Conservation (phyloP, 2,888 invertebrate genomes). For the Peribatodes rhomboidaria region DNA sequence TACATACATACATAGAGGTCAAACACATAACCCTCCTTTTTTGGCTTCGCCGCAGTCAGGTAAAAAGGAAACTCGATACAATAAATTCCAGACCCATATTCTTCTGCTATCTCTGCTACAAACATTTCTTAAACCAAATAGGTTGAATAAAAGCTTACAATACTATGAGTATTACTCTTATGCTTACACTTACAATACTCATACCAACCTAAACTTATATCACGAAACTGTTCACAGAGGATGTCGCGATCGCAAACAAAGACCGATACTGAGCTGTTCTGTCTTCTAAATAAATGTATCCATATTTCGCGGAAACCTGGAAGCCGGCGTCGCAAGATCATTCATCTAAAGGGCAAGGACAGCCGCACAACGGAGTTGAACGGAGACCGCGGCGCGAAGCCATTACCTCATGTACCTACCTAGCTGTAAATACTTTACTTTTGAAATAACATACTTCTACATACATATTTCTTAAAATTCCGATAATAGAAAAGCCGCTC, state of each 20-base stretch:
- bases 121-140: too few relatives aligned
- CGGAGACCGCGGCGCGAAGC: slow-evolving; percentile 9
- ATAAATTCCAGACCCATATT: too few relatives aligned
- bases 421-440: slow-evolving; percentile 2
- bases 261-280: slow-evolving; percentile 6
- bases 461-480: background rate
- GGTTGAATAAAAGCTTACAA: too few relatives aligned
- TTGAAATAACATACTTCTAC: slow-evolving; percentile 11
- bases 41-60: too few relatives aligned
- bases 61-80: too few relatives aligned
- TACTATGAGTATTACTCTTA: too few relatives aligned
- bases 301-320: slow-evolving; percentile 20
- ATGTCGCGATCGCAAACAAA: background rate
- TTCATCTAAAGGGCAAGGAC: slow-evolving; percentile 32
- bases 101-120: too few relatives aligned
- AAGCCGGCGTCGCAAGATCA: slow-evolving; percentile 27
- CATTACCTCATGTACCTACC: slow-evolving; percentile 9
- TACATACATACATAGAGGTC: too few relatives aligned
- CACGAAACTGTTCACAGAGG: background rate
- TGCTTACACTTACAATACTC: too few relatives aligned
- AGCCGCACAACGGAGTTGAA: slow-evolving; percentile 20
- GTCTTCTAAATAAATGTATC: slow-evolving; percentile 16
- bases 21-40: too few relatives aligned
- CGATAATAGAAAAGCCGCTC: background rate
- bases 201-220: background rate